phyloP scores from a whole-genome alignment of 2,888 invertebrate genomes.

The Oxyscelio sp. region DNA sequence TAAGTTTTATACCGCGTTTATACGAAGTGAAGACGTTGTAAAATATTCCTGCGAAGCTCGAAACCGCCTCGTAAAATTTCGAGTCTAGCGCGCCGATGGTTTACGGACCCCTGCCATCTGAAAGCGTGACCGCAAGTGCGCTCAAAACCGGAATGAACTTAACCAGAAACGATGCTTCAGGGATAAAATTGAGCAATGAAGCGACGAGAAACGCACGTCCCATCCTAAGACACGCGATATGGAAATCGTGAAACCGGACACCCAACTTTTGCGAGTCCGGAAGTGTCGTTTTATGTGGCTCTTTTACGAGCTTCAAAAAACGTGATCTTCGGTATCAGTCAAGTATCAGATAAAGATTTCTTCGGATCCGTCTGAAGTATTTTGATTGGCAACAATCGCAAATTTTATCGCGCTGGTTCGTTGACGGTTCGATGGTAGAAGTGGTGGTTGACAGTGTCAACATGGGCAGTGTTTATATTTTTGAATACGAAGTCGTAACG shows the following conservation, averaged over 20 bases:
- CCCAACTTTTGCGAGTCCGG: no score
- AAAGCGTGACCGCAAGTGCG: slow-evolving; percentile 21
- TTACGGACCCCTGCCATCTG: slow-evolving; percentile 25
- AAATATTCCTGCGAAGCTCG: slow-evolving; percentile 8
- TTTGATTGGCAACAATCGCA: no score
- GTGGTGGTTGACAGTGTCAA: no score
- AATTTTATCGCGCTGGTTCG: no score
- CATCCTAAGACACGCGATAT: slow-evolving; percentile 14
- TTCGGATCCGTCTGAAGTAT: no score
- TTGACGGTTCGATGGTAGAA: no score
- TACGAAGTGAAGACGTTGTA: slow-evolving; percentile 51
- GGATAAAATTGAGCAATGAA: slow-evolving; percentile 12
- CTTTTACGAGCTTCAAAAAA: no score
- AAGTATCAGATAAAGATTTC: no score
- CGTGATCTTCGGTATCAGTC: background rate
- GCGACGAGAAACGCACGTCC: background rate
- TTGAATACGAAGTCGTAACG: no score
- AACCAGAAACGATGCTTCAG: slow-evolving; percentile 22
- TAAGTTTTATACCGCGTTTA: slow-evolving; percentile 37
- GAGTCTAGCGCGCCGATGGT: slow-evolving; percentile 38
- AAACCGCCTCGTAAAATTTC: slow-evolving; percentile 37
- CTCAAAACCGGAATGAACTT: slow-evolving; percentile 36
- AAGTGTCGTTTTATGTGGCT: slow-evolving; percentile 13
- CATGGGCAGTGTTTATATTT: no score
- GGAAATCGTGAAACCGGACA: slow-evolving; percentile 36